These are phyloP conservation scores for Clepsis dumicolana DNA, from an alignment of 2,888 invertebrate genomes.

Conservation along the genomic window DNA sequence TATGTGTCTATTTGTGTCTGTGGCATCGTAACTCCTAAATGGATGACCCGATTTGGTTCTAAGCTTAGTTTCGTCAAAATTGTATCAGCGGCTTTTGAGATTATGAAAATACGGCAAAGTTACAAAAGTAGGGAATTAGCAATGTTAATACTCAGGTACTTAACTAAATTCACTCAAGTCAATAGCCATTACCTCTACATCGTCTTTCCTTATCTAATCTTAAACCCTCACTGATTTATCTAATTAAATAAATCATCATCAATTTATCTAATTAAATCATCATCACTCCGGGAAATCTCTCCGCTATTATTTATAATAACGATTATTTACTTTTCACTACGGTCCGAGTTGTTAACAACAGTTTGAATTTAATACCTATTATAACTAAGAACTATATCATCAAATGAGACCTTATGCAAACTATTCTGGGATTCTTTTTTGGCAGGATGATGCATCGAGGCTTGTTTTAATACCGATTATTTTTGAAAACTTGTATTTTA, in stretches of 20 bases:
- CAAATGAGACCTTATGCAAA: too few relatives aligned
- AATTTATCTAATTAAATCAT: slow-evolving; percentile 33
- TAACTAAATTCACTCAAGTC: neutral
- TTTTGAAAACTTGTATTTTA: too few relatives aligned
- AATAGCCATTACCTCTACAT: neutral
- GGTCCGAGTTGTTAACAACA: slow-evolving; percentile 62
- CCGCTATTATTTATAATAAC: slow-evolving; percentile 58
- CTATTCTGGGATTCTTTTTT: too few relatives aligned
- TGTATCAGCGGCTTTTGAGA: too few relatives aligned
- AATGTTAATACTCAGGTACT: neutral
- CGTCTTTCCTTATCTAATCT: slow-evolving; percentile 17
- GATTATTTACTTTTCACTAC: slow-evolving; percentile 61
- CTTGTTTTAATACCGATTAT: too few relatives aligned
- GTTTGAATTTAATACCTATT: slow-evolving; percentile 45
- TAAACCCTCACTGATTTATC: slow-evolving; percentile 11
- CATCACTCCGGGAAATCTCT: slow-evolving; percentile 52
- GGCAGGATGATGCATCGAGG: too few relatives aligned
- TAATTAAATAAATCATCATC: slow-evolving; percentile 35
- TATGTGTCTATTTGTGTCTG: too few relatives aligned
- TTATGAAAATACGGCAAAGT: neutral
- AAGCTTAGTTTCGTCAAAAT: too few relatives aligned
- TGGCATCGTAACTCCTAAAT: too few relatives aligned
- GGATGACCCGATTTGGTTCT: too few relatives aligned
- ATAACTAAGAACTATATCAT: slow-evolving; percentile 35
- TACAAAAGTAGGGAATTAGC: neutral